Evolutionary conservation across 1,140 invertebrate genomes (phyloP), one percentile per base, ranked within the genome.

Genomic region (Lepidurus apus): DNA sequence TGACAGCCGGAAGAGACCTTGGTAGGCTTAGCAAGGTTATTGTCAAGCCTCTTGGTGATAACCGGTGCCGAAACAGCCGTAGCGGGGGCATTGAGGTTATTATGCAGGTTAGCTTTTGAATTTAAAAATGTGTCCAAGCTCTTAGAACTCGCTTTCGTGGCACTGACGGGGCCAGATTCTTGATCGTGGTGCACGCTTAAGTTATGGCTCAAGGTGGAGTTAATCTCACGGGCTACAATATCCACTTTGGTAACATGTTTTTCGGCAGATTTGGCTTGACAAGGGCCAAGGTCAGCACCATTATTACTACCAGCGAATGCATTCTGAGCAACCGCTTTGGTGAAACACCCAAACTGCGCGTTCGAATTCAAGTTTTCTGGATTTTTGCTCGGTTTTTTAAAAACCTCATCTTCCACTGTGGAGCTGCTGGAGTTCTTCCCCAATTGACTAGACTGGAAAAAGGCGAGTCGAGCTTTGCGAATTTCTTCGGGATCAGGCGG

Each of bases 381-480:
- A 17, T 17, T 44, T 45, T 21, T 26, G 10, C 75, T 47, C 11
- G 8, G 11, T n/a, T n/a, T 42, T 24, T n/a, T 1, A 17, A 26
- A 34, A 44, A 26, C 47, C 9, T 24, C 34, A 8, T 44, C 44
- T 73, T 79, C 80, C 34, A 34, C 17, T 81, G 43, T 44, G 79
- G 80, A 24, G 78, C 79, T 47, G 76, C 77, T 75, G 80, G 80
- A 24, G 47, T 73, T 45, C 77, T 44, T 53, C 79, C 79, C 43
- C 79, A 78, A 42, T 42, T 76, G 77, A 34, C 34, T 34, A 77
- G 80, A 53, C 77, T 80, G 8, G 77, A 85, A 86, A 81, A 83
- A 83, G 42, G 83, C 84, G 43, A 85, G 74, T 74, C 85, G 80
- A 44, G 84, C 84, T 81, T 83, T 84, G 74, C 85, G 78, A 2